phyloP scores from a whole-genome alignment of 1,140 invertebrate genomes.

The Scaptomyza pallida region DNA sequence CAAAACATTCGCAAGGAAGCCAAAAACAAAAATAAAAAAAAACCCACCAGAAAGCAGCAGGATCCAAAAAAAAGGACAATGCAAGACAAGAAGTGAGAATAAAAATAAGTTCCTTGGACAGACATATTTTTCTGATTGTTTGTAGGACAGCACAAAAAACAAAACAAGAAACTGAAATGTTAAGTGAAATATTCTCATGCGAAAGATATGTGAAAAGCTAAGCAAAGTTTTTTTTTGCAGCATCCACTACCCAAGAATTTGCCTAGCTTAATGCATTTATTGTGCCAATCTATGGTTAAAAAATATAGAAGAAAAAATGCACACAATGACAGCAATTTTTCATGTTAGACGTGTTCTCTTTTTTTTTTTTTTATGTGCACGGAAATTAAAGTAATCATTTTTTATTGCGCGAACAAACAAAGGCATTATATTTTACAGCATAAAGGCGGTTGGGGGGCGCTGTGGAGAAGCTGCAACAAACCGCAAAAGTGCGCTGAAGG shows the following conservation, averaged over 20 bases:
- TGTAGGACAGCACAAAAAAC: neutral
- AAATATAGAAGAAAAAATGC: constrained; percentile 29
- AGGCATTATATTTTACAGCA: constrained; percentile 78
- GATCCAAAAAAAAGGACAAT: constrained; percentile 5
- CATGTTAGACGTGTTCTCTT: constrained; percentile 60
- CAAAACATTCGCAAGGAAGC: constrained; percentile 52
- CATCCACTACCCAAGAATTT: neutral
- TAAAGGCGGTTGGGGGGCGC: too few relatives aligned
- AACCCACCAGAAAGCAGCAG: constrained; percentile 1
- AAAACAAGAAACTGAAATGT: neutral
- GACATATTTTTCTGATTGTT: constrained; percentile 15
- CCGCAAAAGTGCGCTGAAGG: constrained; percentile 73
- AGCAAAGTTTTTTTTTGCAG: too few relatives aligned
- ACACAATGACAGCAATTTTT: constrained; percentile 73
- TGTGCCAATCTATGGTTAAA: constrained; percentile 1
- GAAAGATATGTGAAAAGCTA: neutral
- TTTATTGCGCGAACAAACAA: constrained; percentile 81
- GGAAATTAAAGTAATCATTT: constrained; percentile 83
- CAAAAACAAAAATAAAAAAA: too few relatives aligned
- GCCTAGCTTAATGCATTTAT: neutral
- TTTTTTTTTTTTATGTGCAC: constrained; percentile 60
- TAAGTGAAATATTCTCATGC: neutral
- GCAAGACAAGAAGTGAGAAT: neutral
- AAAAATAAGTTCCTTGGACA: neutral
- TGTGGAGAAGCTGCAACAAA: constrained; percentile 20